Evolutionary conservation across 2,797 vertebrate genomes (phyloP).

Genomic region (Gallinago stenura): DNA sequence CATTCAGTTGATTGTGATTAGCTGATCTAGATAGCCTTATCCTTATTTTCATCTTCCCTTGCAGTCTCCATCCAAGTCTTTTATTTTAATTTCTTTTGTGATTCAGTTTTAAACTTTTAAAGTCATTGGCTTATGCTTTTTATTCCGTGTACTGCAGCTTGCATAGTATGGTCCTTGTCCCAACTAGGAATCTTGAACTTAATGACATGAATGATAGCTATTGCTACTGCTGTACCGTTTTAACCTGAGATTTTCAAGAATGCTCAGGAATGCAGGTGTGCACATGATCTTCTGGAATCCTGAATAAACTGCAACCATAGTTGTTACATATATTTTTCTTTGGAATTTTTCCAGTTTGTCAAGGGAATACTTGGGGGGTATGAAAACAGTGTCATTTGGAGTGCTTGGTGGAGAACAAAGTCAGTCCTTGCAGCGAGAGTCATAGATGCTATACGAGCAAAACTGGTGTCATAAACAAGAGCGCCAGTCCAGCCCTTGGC

Average conservation of each 20-base stretch:
- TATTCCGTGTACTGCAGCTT: not conserved
- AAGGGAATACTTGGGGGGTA: not conserved
- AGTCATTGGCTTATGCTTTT: not conserved
- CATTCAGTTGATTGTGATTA: slow-evolving; percentile 60
- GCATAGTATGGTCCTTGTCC: not conserved
- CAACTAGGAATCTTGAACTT: not conserved
- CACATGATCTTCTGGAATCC: not conserved
- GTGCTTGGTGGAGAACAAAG: not conserved
- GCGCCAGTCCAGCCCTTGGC: not conserved
- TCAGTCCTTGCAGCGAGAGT: not conserved
- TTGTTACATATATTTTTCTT: not conserved
- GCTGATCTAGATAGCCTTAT: slow-evolving; percentile 46
- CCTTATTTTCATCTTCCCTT: slow-evolving; percentile 21
- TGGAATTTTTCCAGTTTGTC: not conserved
- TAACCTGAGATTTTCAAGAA: not conserved
- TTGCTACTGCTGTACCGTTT: not conserved
- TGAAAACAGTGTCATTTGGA: not conserved
- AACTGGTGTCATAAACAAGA: not conserved
- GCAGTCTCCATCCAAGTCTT: not conserved
- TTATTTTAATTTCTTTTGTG: not conserved
- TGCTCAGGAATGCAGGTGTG: not conserved
- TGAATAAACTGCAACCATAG: not conserved
- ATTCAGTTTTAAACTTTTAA: slow-evolving; percentile 5
- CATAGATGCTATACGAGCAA: not conserved
- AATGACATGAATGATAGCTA: not conserved